Conservation (phyloP, 2,888 invertebrate genomes). For the Eubasilissa splendida region DNA sequence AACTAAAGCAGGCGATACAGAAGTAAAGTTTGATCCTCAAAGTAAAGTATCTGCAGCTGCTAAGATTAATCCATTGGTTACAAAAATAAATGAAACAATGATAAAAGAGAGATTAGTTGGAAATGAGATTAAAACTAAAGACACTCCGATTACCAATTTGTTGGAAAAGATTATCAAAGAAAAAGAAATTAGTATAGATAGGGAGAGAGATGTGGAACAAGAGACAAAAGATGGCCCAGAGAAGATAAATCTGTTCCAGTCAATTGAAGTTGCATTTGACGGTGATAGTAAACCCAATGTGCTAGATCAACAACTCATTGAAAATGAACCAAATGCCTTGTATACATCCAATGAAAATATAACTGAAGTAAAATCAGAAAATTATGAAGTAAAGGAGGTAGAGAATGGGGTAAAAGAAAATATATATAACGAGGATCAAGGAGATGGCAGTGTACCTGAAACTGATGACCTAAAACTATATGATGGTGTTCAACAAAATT, state of each 20-base stretch:
- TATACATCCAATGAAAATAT: slow-evolving; percentile 11
- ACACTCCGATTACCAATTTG: background rate
- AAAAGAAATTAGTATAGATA: too few species aligned
- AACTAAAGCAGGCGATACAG: background rate
- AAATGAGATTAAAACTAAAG: background rate
- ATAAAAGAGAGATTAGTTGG: slow-evolving; percentile 7
- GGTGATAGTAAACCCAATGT: background rate
- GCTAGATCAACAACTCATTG: slow-evolving; percentile 16
- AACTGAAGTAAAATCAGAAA: slow-evolving; percentile 6
- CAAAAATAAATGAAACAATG: too few species aligned
- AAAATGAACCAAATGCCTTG: slow-evolving; percentile 24
- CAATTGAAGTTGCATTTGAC: background rate
- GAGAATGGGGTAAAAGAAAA: too few species aligned
- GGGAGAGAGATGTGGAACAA: too few species aligned
- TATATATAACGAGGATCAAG: background rate
- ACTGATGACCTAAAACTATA: background rate
- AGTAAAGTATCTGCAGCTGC: background rate
- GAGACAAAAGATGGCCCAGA: too few species aligned
- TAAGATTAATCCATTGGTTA: background rate
- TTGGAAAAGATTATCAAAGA: too few species aligned
- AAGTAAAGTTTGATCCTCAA: background rate
- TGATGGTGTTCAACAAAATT: slow-evolving; percentile 2
- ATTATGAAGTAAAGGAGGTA: background rate
- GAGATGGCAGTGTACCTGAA: background rate
- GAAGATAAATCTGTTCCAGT: background rate